Base-by-base conservation (phyloP, 1,140 invertebrate species). In the Brachionus angularis region DNA sequence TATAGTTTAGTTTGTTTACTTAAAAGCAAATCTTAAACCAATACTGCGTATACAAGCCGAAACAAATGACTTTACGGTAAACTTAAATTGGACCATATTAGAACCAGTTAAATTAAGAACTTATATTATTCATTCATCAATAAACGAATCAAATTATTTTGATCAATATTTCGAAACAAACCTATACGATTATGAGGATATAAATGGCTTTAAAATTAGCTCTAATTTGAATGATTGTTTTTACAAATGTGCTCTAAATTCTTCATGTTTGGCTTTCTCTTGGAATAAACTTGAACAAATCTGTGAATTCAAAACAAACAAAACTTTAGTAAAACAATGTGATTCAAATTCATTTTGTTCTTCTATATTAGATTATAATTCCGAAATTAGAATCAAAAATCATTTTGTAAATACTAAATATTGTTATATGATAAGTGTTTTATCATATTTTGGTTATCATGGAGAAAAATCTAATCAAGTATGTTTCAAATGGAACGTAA, bases 381-480 rank as follows among this genome's bases (percentile, higher is more conserved):
- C 39, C 1, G 3, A 47, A 3, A 50, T 67, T 21, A 14, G 27
- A 25, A 46, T 67, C 14, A 67, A 67, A 23, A 46, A 67, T 33
- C 62, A 67, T 67, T 50, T 47, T 67, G 62, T 67, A 8, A 67
- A 67, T 21, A 67, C 62, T 7, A 46, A 67, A 67, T 67, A 67
- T 67, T 67, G 62, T n/a, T 67, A 67, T 21, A 67, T 47, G 47
- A 50, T 67, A 14, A 46, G 42, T 34, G 62, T 67, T 46, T 67
- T 46, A 14, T 47, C 29, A 14, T 18, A 49, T 50, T 50, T 67
- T 25, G 62, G 62, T 8, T 67, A 47, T 1, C 39, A 18, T 14
- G 62, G 62, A 47, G 62, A 47, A 46, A 50, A 67, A 50, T 67
- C 62, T 23, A 67, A 67, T 5, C 23, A 47, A 50, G 62, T 50